Percentiles rank a stretch among this genome's conserved stretches.
Conservation (phyloP, 2,888 invertebrate species). For the Lutraria lutraria region DNA sequence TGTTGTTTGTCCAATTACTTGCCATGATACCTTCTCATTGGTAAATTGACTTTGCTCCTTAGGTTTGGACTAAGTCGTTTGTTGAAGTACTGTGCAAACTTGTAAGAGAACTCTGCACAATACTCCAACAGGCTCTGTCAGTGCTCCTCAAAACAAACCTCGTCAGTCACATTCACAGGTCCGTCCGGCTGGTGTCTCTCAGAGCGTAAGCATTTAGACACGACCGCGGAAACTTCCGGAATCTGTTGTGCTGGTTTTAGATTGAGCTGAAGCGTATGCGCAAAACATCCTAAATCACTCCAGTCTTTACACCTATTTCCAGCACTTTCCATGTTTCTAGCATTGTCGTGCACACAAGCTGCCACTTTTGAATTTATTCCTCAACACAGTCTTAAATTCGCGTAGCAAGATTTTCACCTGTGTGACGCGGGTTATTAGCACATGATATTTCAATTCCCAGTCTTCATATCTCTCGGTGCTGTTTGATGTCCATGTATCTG, state of each 20-base stretch:
- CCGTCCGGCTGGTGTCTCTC: too few species aligned
- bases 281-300: slow-evolving; percentile 24
- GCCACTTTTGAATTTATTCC: slow-evolving; percentile 21
- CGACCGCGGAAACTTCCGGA: neutral
- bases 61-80: neutral
- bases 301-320: slow-evolving; percentile 22
- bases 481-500: slow-evolving; percentile 49
- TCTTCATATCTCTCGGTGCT: slow-evolving; percentile 30
- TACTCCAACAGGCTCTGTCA: neutral
- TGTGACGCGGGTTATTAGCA: slow-evolving; percentile 36
- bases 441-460: slow-evolving; percentile 31
- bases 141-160: slow-evolving; percentile 8
- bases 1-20: slow-evolving; percentile 55
- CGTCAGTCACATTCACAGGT: neutral
- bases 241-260: slow-evolving; percentile 36
- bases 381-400: too few species aligned
- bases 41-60: slow-evolving; percentile 13
- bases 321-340: slow-evolving; percentile 41
- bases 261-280: slow-evolving; percentile 41
- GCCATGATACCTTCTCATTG: neutral
- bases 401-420: slow-evolving; percentile 2
- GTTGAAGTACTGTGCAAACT: slow-evolving; percentile 18
- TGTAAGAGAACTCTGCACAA: slow-evolving; percentile 14
- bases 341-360: slow-evolving; percentile 45
- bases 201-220: too few species aligned